Evolutionary conservation across 64 coral and sea anemone genomes (phyloP), one percentile per base, ranked within the genome.

Genomic region (Exaiptasia diaphana): DNA sequence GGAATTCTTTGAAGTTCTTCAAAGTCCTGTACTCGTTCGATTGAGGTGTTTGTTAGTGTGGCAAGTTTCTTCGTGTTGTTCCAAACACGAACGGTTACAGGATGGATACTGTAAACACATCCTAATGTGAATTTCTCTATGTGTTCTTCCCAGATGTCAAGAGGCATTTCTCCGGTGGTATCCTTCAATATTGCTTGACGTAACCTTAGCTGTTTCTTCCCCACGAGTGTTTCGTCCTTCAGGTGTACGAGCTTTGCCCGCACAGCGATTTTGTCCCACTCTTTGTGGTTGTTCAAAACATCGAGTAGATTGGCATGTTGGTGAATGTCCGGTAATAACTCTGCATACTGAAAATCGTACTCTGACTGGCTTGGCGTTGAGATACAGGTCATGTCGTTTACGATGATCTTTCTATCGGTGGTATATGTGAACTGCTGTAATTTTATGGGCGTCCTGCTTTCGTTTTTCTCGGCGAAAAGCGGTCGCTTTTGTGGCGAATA

Each of bases 271-370:
- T 17, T 60, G 58, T 80, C 76, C 76, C 76, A 64, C 28, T 79
- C 56, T 80, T 80, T 80, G 20, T 21, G n/a, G 54, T 63, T 29
- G 53, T 78, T 78, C 15, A 78, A 39, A 58, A 78, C 60, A 38
- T 61, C 52, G 31, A 78, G n/a, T n/a, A n/a, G n/a, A n/a, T n/a
- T n/a, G n/a, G n/a, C n/a, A n/a, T n/a, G n/a, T n/a, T n/a, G 28
- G 55, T 38, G 80, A 83, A 35, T 64, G 12, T 54, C 32, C 33
- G 28, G 48, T 25, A 13, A 44, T 35, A 71, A 56, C 30, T 83
- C 64, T 42, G 49, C 50, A 73, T 72, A 83, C 45, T 83, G 81
- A 23, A 83, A 83, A 14, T 37, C 20, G 64, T 83, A 83, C 31
- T 83, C 80, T 11, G 4, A 26, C 7, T 41, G 64, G 11, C 37